Conservation (phyloP, 2,113 vertebrate species). For the Vombatus ursinus region DNA sequence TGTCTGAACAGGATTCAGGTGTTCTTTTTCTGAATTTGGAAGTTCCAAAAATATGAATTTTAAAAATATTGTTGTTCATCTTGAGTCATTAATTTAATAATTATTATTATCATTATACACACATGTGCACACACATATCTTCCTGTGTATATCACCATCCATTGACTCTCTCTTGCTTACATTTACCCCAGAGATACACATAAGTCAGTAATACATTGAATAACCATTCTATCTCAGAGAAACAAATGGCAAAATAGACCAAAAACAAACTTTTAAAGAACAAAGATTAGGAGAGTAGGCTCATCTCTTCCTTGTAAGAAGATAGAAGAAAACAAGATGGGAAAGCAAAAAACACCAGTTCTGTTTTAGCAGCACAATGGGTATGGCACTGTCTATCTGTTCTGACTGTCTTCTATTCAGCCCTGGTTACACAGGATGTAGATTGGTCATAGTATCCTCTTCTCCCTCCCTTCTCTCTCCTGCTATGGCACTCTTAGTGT, state of each 20-base stretch:
- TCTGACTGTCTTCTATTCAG: neutral
- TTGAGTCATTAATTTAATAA: neutral
- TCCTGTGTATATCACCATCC: neutral
- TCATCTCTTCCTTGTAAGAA: neutral
- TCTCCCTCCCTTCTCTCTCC: neutral
- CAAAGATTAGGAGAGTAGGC: neutral
- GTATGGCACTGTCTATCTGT: neutral
- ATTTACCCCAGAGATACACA: neutral
- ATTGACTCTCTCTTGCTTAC: neutral
- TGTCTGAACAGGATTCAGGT: neutral
- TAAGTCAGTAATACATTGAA: neutral
- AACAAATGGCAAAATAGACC: neutral
- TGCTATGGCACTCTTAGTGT: neutral
- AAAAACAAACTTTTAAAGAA: neutral
- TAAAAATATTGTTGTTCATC: neutral
- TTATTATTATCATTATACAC: neutral
- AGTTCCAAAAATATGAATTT: neutral
- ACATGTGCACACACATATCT: neutral
- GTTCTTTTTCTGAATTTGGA: neutral
- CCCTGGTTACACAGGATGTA: neutral
- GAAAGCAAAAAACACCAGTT: neutral
- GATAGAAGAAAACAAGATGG: neutral
- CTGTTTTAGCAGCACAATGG: neutral
- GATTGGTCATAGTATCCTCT: neutral
- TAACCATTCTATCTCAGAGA: neutral